phyloP scores from a whole-genome alignment of 2,113 vertebrate species.

The Oncorhynchus nerka region DNA sequence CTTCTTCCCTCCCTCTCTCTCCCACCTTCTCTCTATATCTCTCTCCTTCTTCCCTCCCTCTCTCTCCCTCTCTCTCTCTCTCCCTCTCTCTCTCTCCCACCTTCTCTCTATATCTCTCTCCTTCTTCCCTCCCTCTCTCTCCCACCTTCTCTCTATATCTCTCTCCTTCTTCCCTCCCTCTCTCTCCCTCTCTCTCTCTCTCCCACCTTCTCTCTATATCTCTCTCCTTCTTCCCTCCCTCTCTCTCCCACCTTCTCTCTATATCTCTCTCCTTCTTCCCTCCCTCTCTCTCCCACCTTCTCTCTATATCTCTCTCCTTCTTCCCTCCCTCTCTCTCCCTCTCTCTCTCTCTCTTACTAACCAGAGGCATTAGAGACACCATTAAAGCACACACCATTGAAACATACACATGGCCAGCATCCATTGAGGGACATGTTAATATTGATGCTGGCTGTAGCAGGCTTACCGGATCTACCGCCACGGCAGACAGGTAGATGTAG shows the following conservation, averaged over 20 bases:
- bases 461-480: background rate
- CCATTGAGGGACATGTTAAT: background rate
- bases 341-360: background rate
- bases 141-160: background rate
- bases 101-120: no score
- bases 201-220: background rate
- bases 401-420: background rate
- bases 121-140: background rate
- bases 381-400: background rate
- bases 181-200: background rate
- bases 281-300: no score
- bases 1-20: no score
- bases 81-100: background rate
- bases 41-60: background rate
- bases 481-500: background rate
- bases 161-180: background rate
- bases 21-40: background rate
- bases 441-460: background rate
- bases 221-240: no score
- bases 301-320: no score
- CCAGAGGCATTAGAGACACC: background rate
- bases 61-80: background rate
- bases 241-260: background rate
- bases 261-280: background rate
- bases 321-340: background rate